A percentile compares a stretch with the other conserved stretches of the same genome.
Evolutionary conservation across 2,113 vertebrate species (phyloP).

Genomic region (Himantopus leucocephalus): DNA sequence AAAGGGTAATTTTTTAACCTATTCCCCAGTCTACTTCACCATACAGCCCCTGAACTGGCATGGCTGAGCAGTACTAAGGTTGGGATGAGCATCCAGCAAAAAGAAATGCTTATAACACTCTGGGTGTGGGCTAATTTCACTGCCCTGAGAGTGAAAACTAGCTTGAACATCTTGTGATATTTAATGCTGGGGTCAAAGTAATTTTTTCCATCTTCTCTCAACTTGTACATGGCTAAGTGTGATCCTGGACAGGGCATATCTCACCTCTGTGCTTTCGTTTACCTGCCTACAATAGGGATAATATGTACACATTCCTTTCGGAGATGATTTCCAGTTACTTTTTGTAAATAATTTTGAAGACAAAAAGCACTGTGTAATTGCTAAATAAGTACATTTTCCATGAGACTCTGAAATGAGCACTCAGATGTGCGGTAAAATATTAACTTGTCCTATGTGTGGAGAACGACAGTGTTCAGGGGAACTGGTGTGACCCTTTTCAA

Average conservation of each 20-base stretch:
- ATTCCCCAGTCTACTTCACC: background rate
- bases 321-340: background rate
- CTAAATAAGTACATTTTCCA: background rate
- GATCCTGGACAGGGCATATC: background rate
- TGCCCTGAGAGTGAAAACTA: background rate
- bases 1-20: background rate
- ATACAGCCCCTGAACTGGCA: fast-evolving
- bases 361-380: background rate
- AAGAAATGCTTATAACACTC: background rate
- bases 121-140: background rate
- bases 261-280: background rate
- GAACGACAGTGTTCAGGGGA: background rate
- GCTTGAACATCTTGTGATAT: background rate
- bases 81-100: background rate
- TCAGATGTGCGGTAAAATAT: background rate
- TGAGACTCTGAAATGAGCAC: background rate
- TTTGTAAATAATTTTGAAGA: background rate
- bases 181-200: background rate
- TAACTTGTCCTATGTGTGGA: background rate
- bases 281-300: background rate
- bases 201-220: background rate
- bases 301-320: background rate
- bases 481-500: background rate
- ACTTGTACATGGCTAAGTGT: background rate
- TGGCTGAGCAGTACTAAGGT: background rate